Base-by-base conservation (phyloP, 2,113 vertebrate species). In the Pelecanus crispus region DNA sequence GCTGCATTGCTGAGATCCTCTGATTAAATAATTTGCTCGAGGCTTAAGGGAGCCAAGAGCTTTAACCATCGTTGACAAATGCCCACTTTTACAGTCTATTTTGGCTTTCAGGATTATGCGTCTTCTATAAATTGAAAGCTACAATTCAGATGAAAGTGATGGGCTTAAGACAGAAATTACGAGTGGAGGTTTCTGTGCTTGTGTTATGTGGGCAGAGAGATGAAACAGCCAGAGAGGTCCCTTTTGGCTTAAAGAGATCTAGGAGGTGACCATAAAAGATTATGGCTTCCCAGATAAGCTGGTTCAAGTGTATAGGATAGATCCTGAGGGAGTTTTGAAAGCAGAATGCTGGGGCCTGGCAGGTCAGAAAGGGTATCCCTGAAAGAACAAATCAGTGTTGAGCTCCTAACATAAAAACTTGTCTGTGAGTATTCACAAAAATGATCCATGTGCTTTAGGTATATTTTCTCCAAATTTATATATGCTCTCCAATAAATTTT, bases 311-410 rank as follows among this genome's bases (percentile, higher is more conserved):
- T 58, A 29, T n/a, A 88, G 71, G 22, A 88, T 50, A 68, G 67
- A 45, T 66, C 92, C 75, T n/a, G 32, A 93, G 78, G 81, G 81
- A 90, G 42, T 90, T 90, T 66, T 86, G 62, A 92, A 90, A 95
- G 59, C 36, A 88, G 58, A 72, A 32, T 66, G 11, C 42, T 78
- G 63, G 26, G 38, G 32, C 42, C 61, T 93, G 62, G 18, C 32
- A 71, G 63, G 67, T 83, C 90, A 90, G 50, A 88, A 77, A 86
- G n/a, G 14, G 20, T 86, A 63, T 81, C 47, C 31, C 42, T 67
- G 36, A 74, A 81, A 83, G 59, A 83, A 81, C 36, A 93, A 70
- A 83, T 88, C 63, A 31, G 12, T 62, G 42, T 40, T 53, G 36
- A 72, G 38, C 11, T 88, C 32, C 38, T 71, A 73, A 87, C 6